phyloP scores from a whole-genome alignment of 2,797 vertebrate species.

The Hypotaenidia philippensis region DNA sequence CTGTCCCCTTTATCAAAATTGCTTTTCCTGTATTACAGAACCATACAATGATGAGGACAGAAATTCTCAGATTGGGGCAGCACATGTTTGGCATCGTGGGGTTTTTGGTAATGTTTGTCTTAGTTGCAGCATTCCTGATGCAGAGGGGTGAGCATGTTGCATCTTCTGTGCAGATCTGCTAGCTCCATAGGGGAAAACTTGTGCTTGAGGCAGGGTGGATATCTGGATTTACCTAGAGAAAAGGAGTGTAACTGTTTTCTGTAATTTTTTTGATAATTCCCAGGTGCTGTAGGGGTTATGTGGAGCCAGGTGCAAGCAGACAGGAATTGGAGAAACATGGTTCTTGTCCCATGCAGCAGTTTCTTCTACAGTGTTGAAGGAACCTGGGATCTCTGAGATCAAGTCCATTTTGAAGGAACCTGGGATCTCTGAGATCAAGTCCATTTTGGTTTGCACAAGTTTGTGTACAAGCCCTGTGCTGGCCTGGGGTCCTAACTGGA shows the following conservation, averaged over 20 bases:
- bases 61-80: neutral
- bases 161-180: neutral
- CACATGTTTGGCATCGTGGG: fast-evolving
- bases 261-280: neutral
- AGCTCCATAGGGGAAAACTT: neutral
- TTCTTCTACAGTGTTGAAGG: neutral
- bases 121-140: neutral
- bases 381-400: neutral
- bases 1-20: neutral
- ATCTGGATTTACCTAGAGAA: neutral
- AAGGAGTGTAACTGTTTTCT: neutral
- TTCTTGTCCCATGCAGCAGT: neutral
- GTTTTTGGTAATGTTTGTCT: neutral
- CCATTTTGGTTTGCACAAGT: neutral
- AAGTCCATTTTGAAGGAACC: neutral
- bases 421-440: neutral
- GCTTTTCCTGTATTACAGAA: neutral
- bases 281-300: fast-evolving
- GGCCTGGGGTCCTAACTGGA: neutral
- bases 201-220: neutral
- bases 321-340: neutral
- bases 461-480: neutral
- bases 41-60: neutral
- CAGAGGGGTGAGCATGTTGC: neutral
- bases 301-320: neutral